Base-by-base conservation (phyloP, 2,797 vertebrate species). In the Pangasius larnaudii region DNA sequence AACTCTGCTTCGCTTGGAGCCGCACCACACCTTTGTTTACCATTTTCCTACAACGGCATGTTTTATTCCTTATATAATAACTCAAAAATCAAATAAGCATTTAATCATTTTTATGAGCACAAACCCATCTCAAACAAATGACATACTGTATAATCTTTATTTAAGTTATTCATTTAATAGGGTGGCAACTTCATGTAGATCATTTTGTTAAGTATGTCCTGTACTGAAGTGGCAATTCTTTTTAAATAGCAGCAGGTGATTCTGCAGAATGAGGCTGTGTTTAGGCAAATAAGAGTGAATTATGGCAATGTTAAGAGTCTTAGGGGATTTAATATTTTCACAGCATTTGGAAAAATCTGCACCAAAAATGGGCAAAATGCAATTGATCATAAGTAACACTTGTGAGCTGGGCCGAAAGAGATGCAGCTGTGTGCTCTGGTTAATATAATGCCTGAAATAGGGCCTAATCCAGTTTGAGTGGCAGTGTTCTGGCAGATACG, bases 381-480 rank as follows among this genome's bases (percentile, higher is more conserved):
- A 13, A n/a, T n/a, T 59, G 8, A 81, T 36, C 22, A 14, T 39
- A 24, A 59, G 10, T 30, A 33, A 19, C n/a, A 53, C n/a, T 7
- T 24, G 30, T 56, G 30, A 58, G 22, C 13, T 8, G 13, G 24
- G 39, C 24, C 24, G 1, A n/a, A 82, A 46, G 39, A 65, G 59
- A 65, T 39, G 39, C 80, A 83, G 59, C 59, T 65, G 80, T 83
- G 39, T 65, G 59, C 10, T 30, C 80, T 65, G 59, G 14, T 65
- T 49, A 30, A 30, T 65, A 65, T 65, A 83, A 83, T 49, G 80
- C 3, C 14, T 49, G 13, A 82, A 82, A 63, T 63, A n/a, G 24
- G 39, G 16, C 46, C 11, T 83, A 83, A 83, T 83, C 36, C 39
- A 5, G 80, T 83, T 65, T 65, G 80, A 65, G 24, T 63, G 59